Percentiles rank a stretch among this genome's conserved stretches.
These are phyloP conservation scores for Magallana nippona DNA, from an alignment of 2,888 invertebrate species.

Conservation along the genomic window DNA sequence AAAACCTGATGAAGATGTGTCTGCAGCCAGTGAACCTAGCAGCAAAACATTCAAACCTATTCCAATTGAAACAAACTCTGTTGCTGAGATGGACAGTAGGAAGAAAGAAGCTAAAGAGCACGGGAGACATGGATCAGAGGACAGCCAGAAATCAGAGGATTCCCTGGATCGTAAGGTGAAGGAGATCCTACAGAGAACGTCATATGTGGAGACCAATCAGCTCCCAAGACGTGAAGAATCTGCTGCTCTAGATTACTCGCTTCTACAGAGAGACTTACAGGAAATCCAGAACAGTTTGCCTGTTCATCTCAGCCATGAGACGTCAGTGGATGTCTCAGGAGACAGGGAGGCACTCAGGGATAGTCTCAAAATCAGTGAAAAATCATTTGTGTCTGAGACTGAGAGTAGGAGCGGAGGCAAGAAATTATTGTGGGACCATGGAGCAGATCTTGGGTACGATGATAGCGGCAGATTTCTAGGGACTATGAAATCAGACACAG, in stretches of 20 bases:
- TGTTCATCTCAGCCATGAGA: conserved; percentile 27
- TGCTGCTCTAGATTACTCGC: conserved; percentile 64
- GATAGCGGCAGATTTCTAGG: conserved; percentile 61
- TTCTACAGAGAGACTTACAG: conserved; percentile 73
- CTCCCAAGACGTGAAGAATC: conserved; percentile 35
- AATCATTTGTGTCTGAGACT: conserved; percentile 53
- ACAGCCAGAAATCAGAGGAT: conserved; percentile 48
- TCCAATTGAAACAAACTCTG: neutral
- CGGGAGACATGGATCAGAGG: conserved; percentile 39
- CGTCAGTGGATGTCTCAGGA: neutral
- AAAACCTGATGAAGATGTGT: conserved; percentile 8
- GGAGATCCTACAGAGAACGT: conserved; percentile 49
- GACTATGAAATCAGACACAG: conserved; percentile 56
- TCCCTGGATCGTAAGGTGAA: conserved; percentile 48
- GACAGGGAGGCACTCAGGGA: conserved; percentile 38
- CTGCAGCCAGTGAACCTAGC: conserved; percentile 28
- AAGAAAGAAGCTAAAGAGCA: conserved; percentile 4
- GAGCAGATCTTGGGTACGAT: conserved; percentile 68
- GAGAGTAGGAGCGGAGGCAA: conserved; percentile 61
- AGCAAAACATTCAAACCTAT: conserved; percentile 30
- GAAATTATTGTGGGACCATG: conserved; percentile 71
- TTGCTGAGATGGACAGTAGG: neutral
- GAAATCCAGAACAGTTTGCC: conserved; percentile 74
- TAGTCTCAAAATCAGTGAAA: conserved; percentile 44
- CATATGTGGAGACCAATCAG: conserved; percentile 50